Evolutionary conservation across 23 tunicate species (phyloP).

Genomic region (Trididemnum nubilum): DNA sequence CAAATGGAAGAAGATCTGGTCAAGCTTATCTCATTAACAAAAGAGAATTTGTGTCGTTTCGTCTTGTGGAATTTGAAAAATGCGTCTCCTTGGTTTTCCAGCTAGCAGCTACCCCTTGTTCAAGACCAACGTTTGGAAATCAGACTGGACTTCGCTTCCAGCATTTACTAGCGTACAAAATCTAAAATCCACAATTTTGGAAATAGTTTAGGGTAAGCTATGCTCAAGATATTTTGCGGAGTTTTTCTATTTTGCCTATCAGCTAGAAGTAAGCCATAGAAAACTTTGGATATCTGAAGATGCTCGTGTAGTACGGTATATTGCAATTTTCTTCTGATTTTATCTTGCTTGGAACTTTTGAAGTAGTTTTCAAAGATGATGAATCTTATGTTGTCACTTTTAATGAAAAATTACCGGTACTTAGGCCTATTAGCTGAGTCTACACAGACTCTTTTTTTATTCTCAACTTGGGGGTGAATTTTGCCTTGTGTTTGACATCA

Average conservation of each 20-base stretch:
- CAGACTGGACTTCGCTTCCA: conserved; percentile 11
- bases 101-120: conserved; percentile 33
- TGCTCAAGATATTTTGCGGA: not conserved
- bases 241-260: not conserved
- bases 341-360: not conserved
- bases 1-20: no score
- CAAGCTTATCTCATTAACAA: not conserved
- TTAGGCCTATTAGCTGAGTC: not conserved
- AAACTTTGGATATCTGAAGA: not conserved
- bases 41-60: not conserved
- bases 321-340: not conserved
- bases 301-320: not conserved
- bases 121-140: conserved; percentile 11
- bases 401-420: conserved; percentile 26
- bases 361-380: conserved; percentile 22
- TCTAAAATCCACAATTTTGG: conserved; percentile 14
- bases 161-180: conserved; percentile 24
- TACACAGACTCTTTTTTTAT: conserved; percentile 9
- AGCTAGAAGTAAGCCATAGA: not conserved
- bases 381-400: not conserved
- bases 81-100: not conserved
- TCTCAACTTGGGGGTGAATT: conserved; percentile 13
- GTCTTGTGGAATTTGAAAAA: not conserved
- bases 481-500: conserved; percentile 34
- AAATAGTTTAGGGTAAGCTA: conserved; percentile 23